Base-by-base conservation (phyloP, 2,797 vertebrate genomes). In the Phataginus tricuspis region DNA sequence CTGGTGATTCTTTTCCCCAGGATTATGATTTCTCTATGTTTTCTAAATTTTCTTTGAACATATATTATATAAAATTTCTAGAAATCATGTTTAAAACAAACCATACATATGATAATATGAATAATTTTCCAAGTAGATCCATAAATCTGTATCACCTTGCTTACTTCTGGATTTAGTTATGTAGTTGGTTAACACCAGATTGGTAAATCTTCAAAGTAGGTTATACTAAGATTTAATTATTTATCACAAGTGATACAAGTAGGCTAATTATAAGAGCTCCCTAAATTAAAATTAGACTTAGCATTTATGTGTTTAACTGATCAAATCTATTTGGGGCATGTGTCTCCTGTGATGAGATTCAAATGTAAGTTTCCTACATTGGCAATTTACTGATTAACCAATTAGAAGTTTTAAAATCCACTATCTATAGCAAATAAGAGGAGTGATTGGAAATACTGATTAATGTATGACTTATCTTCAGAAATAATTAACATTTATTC, bases 381-480 rank as follows among this genome's bases (percentile, higher is more conserved):
- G 19, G 39, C 91, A 96, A 97, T 96, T 91, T 97, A 90, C 94
- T 95, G 91, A 96, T 98, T 98, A 98, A 98, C 95, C 86, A 97
- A 66, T 97, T 96, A 94, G 71, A 97, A 94, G 78, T 69, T 90
- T 86, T 95, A 78, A 96, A 96, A 98, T 86, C 83, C 96, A 90
- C 61, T 93, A 74, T 85, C 75, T 96, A 75, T 78, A 90, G 71
- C 57, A 96, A 96, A 94, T 91, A 96, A 84, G 63, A 95, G 13
- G 61, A 51, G 23, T 94, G 85, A 96, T 63, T 97, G 39, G 66
- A 94, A 96, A 85, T 90, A 51, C 29, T 94, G 84, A 93, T 93
- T 92, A 95, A 90, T 11, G 10, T 86, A 66, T 85, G 74, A 77
- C 51, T 91, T 96, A 80, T 57, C 69, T 86, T 96, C 57, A 53